Percentiles rank a stretch among this genome's conserved stretches.
Evolutionary conservation across 2,113 vertebrate species (phyloP).

Genomic region (Paralichthys olivaceus): DNA sequence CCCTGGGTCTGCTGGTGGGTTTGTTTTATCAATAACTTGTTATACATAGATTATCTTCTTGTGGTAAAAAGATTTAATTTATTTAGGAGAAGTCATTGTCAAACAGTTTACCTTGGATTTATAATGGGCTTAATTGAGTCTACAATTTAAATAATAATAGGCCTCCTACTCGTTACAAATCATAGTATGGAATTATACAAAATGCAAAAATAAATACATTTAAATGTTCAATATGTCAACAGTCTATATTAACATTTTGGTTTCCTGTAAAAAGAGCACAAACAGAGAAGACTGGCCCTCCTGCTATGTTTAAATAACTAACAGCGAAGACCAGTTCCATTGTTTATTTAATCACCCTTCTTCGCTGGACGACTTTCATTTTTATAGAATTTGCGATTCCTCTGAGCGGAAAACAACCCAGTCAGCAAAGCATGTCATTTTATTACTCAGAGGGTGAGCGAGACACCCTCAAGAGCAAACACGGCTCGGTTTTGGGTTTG

Average conservation of each 20-base stretch:
- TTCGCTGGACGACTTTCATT: conserved; percentile 48
- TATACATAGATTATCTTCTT: no score
- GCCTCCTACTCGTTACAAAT: no score
- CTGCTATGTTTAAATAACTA: conserved; percentile 30
- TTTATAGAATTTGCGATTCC: conserved; percentile 56
- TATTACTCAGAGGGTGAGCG: conserved; percentile 52
- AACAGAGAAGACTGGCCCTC: conserved; percentile 15
- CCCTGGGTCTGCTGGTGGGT: no score
- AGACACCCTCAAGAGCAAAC: conserved; percentile 51
- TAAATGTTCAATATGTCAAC: background rate
- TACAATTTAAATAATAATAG: no score
- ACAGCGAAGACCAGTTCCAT: conserved; percentile 13
- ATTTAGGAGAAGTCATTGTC: no score
- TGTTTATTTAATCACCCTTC: conserved; percentile 48
- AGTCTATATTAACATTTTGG: background rate
- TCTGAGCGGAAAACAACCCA: conserved; percentile 48
- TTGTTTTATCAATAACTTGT: no score
- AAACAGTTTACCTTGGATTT: no score
- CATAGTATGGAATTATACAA: no score
- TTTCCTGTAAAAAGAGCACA: background rate
- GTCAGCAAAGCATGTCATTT: conserved; percentile 57
- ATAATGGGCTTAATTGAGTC: no score
- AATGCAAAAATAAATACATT: no score
- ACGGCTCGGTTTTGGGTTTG: conserved; percentile 52
- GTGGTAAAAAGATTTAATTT: no score